These are phyloP conservation scores for Panagrolaimus sp. DNA, from an alignment of 1,140 invertebrate genomes.

Conservation along the genomic window DNA sequence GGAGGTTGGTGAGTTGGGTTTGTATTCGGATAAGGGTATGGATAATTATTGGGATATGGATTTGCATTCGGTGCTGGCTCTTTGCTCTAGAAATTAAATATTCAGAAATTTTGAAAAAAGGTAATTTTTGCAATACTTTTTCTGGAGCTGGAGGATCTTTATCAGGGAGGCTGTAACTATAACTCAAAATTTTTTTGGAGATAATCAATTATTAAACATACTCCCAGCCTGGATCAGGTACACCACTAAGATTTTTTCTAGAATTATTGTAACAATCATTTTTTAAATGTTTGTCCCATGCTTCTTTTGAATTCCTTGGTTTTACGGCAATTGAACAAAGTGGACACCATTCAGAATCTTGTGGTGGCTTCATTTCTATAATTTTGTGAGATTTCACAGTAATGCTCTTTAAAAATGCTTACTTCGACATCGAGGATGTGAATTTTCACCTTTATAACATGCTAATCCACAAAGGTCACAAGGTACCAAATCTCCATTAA, in stretches of 20 bases:
- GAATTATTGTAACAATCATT: constrained; percentile 29
- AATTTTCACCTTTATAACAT: constrained; percentile 23
- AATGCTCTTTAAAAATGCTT: background rate
- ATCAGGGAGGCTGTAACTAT: no score
- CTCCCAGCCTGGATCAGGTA: background rate
- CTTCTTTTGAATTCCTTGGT: constrained; percentile 17
- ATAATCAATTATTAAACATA: no score
- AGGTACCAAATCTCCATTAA: constrained; percentile 16
- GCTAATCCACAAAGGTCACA: constrained; percentile 23
- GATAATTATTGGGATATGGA: background rate
- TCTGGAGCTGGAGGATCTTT: no score
- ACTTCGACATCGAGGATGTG: constrained; percentile 27
- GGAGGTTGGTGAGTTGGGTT: background rate
- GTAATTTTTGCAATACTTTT: no score
- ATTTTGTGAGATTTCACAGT: background rate
- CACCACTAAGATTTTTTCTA: constrained; percentile 17
- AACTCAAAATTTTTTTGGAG: no score
- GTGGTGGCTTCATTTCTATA: constrained; percentile 16
- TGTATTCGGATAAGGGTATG: background rate
- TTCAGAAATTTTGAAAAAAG: no score
- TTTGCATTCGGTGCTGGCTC: background rate
- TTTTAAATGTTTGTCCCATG: constrained; percentile 26
- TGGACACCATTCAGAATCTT: constrained; percentile 23
- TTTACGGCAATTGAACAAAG: constrained; percentile 24
- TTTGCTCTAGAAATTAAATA: background rate